Evolutionary conservation across 2,113 vertebrate species (phyloP), one percentile per base, ranked within the genome.

Genomic region (Heterotilapia buettikoferi): DNA sequence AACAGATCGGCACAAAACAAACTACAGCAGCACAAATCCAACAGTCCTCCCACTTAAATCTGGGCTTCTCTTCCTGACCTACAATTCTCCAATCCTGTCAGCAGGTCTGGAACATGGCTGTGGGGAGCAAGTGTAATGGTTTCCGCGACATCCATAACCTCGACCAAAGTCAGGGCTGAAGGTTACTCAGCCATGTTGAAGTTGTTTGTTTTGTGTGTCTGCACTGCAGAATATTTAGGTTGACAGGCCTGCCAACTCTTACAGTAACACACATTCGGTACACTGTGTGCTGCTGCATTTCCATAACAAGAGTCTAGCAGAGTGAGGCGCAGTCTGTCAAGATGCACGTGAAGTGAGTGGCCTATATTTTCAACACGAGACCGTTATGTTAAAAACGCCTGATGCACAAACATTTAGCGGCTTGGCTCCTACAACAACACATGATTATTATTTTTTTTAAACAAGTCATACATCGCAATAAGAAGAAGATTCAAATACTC

Each of bases 181-280:
- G 85, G 85, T 88, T 92, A 91, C 84, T 92, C 86, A 71, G 76
- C 76, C 88, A 89, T 93, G 66, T 89, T 84, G 53, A 76, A 40
- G 19, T 40, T 68, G 19, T 68, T 68, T 66, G 76, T 38, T 68
- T 18, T 38, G 61, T 63, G 19, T 66, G 80, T 84, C 94, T 92
- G 91, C 92, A 93, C 31, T 93, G 93, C 94, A 95, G 89, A 92
- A 92, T 79, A 85, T 91, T 31, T 88, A 88, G 90, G 92, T 90
- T 92, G 87, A 87, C 61, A 52, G 82, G 80, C 84, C 71, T 86
- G 86, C 73, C 84, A 91, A 83, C 76, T 82, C 21, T 85, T 85
- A 85, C 80, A 86, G 52, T 81, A 83, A 87, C 85, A 85, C 83
- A 89, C 61, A 90, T 92, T 73, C 78, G 31, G 91, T 79, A 93